These are phyloP conservation scores for Pseudolaguvia tuberculata DNA, from an alignment of 2,113 vertebrate species.

Conservation along the genomic window DNA sequence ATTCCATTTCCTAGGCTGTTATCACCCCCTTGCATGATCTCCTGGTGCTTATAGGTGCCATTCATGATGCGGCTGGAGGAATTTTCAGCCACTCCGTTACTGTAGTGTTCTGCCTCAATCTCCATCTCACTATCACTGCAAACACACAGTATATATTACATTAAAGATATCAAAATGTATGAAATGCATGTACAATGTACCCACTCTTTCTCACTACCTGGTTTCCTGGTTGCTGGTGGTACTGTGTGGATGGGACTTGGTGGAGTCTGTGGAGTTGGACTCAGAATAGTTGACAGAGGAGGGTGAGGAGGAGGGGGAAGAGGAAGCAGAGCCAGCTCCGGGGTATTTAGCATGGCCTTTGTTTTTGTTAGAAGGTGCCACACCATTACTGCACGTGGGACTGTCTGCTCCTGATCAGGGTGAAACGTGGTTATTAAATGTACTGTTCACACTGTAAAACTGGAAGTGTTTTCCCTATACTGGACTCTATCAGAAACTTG, in stretches of 20 bases:
- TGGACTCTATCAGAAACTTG: too few relatives aligned
- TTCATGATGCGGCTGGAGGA: constrained; percentile 89
- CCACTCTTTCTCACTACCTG: constrained; percentile 67
- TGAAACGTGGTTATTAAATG: background rate
- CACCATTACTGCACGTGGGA: constrained; percentile 94
- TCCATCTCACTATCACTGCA: constrained; percentile 96
- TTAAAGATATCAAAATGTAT: background rate
- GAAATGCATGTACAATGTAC: background rate
- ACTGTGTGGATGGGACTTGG: constrained; percentile 95
- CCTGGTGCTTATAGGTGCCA: constrained; percentile 93
- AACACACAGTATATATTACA: background rate
- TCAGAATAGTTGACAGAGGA: constrained; percentile 97
- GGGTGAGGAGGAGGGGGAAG: constrained; percentile 88
- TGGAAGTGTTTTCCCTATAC: too few relatives aligned
- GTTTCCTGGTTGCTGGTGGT: constrained; percentile 96
- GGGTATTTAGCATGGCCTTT: constrained; percentile 90
- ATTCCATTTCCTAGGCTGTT: constrained; percentile 85
- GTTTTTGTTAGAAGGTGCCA: constrained; percentile 82
- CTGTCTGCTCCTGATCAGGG: constrained; percentile 80
- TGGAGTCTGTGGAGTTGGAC: constrained; percentile 96
- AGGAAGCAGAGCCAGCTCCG: constrained; percentile 85
- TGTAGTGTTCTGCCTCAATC: constrained; percentile 93
- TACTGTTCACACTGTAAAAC: background rate
- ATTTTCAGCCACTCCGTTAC: constrained; percentile 85
- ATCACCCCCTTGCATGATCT: constrained; percentile 88